Evolutionary conservation across 2,113 vertebrate genomes (phyloP).

Genomic region (Crocuta crocuta): DNA sequence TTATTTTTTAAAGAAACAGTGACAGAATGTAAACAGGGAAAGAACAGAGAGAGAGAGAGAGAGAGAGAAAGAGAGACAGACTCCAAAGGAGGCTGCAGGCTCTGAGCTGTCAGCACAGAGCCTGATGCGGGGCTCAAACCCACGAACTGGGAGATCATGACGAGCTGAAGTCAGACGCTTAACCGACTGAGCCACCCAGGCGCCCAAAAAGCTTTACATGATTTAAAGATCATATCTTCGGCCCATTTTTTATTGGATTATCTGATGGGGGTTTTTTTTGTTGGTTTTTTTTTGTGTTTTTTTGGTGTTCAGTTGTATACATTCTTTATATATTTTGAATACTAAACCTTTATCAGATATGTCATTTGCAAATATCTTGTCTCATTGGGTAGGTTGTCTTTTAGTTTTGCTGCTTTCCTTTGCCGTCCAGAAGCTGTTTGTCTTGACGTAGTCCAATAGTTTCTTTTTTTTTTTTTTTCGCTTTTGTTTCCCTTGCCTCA

Average conservation of each 20-base stretch:
- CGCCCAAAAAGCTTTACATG: too few species aligned
- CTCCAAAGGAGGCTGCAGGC: too few species aligned
- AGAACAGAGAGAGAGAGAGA: too few species aligned
- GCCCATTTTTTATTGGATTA: background rate
- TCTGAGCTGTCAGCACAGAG: too few species aligned
- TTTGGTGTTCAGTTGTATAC: background rate
- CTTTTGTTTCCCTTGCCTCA: background rate
- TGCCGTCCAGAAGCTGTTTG: background rate
- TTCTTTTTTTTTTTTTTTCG: background rate
- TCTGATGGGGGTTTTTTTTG: background rate
- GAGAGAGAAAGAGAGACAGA: too few species aligned
- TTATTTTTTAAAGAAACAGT: too few species aligned
- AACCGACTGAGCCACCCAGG: too few species aligned
- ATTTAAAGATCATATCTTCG: background rate
- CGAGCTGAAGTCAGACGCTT: too few species aligned
- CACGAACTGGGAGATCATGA: too few species aligned
- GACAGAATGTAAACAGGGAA: too few species aligned
- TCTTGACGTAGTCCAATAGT: background rate
- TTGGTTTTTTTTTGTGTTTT: accelerated
- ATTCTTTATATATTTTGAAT: background rate
- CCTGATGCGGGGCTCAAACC: too few species aligned
- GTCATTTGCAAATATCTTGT: background rate
- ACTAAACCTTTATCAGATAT: background rate
- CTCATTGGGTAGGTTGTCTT: background rate
- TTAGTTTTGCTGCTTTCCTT: background rate